Percentiles rank a stretch among this genome's conserved stretches.
phyloP scores from a whole-genome alignment of 1,140 invertebrate species.

The Neocloeon triangulifer region DNA sequence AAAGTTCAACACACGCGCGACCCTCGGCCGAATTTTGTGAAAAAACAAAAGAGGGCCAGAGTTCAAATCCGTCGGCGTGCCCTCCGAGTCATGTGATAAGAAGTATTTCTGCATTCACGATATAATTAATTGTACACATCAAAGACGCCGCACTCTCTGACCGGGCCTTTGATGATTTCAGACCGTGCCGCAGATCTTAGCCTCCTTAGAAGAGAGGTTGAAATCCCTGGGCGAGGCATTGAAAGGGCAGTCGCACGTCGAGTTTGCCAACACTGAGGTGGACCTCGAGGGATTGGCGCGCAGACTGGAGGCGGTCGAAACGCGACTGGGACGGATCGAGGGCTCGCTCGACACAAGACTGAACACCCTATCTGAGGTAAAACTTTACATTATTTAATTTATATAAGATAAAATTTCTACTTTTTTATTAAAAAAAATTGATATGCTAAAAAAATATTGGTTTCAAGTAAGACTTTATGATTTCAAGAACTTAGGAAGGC shows the following conservation, averaged over 20 bases:
- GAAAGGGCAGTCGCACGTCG: constrained; percentile 14
- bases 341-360: constrained; percentile 15
- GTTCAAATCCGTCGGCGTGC: background rate
- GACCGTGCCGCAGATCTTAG: constrained; percentile 20
- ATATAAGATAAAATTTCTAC: too few relatives aligned
- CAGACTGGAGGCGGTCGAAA: constrained; percentile 27
- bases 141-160: too few relatives aligned
- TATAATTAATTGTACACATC: background rate
- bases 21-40: too few relatives aligned
- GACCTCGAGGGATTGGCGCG: constrained; percentile 19
- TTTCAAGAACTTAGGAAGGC: constrained; percentile 9
- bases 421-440: too few relatives aligned
- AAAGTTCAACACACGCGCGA: too few relatives aligned
- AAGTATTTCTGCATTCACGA: too few relatives aligned
- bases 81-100: background rate
- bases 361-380: constrained; percentile 17
- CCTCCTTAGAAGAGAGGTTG: constrained; percentile 29
- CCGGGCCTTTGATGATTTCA: constrained; percentile 12
- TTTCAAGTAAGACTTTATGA: too few relatives aligned
- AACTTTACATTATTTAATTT: background rate
- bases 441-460: too few relatives aligned
- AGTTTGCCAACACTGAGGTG: too few relatives aligned
- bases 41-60: constrained; percentile 1
- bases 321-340: constrained; percentile 22
- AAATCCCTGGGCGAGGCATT: constrained; percentile 24